phyloP scores from a whole-genome alignment of 1,140 invertebrate genomes.

The Bicyclus anynana region DNA sequence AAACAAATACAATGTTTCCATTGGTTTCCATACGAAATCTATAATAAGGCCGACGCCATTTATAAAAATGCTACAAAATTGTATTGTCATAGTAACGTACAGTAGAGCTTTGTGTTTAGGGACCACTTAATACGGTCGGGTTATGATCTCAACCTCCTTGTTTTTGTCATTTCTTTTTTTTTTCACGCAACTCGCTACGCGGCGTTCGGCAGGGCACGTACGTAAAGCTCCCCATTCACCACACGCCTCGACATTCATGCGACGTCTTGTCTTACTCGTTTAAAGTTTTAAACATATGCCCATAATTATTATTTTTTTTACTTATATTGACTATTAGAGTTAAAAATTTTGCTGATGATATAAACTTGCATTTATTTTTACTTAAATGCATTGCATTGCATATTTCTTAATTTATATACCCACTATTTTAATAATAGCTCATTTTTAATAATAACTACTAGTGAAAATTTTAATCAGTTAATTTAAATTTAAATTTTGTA shows the following conservation, averaged over 20 bases:
- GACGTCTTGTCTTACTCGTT: background rate
- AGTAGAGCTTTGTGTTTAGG: slow-evolving; percentile 42
- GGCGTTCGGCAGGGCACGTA: slow-evolving; percentile 36
- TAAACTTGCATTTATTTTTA: no score
- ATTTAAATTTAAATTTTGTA: no score
- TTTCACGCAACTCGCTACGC: slow-evolving; percentile 44
- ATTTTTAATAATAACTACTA: no score
- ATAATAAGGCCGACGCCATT: slow-evolving; percentile 46
- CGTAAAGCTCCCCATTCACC: slow-evolving; percentile 26
- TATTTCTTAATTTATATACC: no score
- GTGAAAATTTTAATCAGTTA: no score
- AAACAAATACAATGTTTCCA: slow-evolving; percentile 51
- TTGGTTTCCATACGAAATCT: slow-evolving; percentile 25
- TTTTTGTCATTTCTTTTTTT: slow-evolving; percentile 62
- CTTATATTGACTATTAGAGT: no score
- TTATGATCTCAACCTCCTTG: slow-evolving; percentile 56
- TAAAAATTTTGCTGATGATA: no score
- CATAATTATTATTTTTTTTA: no score
- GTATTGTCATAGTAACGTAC: slow-evolving; percentile 12
- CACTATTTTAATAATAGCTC: no score
- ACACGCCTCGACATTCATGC: background rate
- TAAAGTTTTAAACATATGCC: no score
- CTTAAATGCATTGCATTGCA: no score
- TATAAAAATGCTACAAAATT: slow-evolving; percentile 30
- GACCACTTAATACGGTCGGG: slow-evolving; percentile 34